A percentile compares a stretch with the other conserved stretches of the same genome.
These are phyloP conservation scores for Cebus imitator DNA, from an alignment of 2,113 vertebrate genomes.

Conservation along the genomic window DNA sequence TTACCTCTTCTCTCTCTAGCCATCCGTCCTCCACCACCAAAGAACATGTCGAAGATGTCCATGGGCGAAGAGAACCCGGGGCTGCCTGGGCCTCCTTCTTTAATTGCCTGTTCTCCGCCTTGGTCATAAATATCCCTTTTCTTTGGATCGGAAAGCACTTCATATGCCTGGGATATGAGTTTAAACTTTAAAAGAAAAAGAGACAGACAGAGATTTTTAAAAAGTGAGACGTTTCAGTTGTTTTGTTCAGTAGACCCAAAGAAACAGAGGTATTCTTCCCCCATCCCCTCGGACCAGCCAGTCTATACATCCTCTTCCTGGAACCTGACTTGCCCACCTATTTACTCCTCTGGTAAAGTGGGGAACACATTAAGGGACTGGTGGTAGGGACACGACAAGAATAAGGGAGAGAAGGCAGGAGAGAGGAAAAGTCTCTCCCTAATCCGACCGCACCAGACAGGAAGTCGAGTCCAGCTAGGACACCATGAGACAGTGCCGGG, in stretches of 20 bases:
- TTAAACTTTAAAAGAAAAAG: slow-evolving; percentile 91
- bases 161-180: slow-evolving; percentile 98
- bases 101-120: slow-evolving; percentile 98
- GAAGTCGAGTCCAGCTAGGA: neutral
- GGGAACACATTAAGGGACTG: neutral
- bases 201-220: slow-evolving; percentile 50
- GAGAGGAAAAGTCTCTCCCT: no score
- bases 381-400: neutral
- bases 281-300: neutral
- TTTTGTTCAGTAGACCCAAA: neutral
- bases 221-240: neutral
- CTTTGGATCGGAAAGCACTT: slow-evolving; percentile 96
- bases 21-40: slow-evolving; percentile 96
- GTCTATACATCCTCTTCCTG: neutral
- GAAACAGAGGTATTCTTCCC: neutral
- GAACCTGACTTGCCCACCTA: neutral
- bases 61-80: slow-evolving; percentile 93
- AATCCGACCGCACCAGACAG: neutral
- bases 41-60: slow-evolving; percentile 99
- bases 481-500: neutral
- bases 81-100: slow-evolving; percentile 93
- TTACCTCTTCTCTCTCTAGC: slow-evolving; percentile 96
- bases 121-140: slow-evolving; percentile 97
- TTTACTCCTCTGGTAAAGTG: neutral
- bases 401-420: neutral